Evolutionary conservation across 2,888 invertebrate genomes (phyloP).

Genomic region (Sphaerophoria rueppellii): DNA sequence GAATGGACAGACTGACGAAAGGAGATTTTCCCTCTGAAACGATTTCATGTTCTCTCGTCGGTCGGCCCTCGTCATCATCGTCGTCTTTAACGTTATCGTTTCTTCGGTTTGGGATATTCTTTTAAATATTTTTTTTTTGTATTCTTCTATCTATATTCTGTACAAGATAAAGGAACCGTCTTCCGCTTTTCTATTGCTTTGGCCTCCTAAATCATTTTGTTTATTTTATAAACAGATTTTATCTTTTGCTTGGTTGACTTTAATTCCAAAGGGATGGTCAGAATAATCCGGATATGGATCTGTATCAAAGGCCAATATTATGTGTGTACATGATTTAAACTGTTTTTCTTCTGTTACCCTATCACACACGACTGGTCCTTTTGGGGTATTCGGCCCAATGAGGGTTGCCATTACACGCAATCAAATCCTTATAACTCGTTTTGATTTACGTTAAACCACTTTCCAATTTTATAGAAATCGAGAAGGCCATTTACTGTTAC

Average conservation of each 20-base stretch:
- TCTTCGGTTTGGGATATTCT: conserved; percentile 48
- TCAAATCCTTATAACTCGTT: too few species aligned
- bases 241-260: conserved; percentile 73
- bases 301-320: conserved; percentile 73
- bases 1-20: conserved; percentile 57
- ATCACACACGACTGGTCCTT: conserved; percentile 65
- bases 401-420: conserved; percentile 28
- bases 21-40: conserved; percentile 65
- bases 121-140: conserved; percentile 14
- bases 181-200: conserved; percentile 35
- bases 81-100: background rate
- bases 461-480: too few species aligned
- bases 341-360: conserved; percentile 70
- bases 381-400: conserved; percentile 32
- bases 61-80: conserved; percentile 6
- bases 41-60: conserved; percentile 64
- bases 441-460: too few species aligned
- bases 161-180: conserved; percentile 30
- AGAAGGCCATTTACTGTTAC: too few species aligned
- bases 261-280: conserved; percentile 72
- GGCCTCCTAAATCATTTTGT: conserved; percentile 72
- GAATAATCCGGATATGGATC: conserved; percentile 73
- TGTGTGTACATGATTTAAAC: conserved; percentile 74
- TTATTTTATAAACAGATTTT: conserved; percentile 74
- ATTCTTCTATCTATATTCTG: background rate